phyloP scores from a whole-genome alignment of 2,113 vertebrate genomes.

The Grus americana region DNA sequence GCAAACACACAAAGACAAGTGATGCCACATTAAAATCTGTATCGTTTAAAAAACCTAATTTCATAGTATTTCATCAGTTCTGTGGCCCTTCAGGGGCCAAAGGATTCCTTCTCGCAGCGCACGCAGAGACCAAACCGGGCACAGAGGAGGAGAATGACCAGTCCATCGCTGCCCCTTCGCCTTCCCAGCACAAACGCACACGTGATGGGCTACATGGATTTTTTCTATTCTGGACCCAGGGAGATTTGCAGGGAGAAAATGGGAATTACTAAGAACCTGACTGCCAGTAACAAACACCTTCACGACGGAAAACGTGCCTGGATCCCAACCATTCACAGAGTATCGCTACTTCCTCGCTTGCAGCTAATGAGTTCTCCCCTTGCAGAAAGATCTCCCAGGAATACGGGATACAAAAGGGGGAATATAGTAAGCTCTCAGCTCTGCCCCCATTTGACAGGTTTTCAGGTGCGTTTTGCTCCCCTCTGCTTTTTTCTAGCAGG shows the following conservation, averaged over 20 bases:
- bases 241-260: neutral
- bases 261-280: neutral
- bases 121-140: neutral
- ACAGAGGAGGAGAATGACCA: neutral
- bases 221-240: neutral
- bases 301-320: neutral
- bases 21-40: neutral
- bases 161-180: rapidly evolving
- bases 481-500: neutral
- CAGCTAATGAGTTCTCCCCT: neutral
- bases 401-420: neutral
- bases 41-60: neutral
- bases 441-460: neutral
- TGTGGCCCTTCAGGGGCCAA: neutral
- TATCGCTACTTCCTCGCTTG: neutral
- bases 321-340: neutral
- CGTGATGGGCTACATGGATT: neutral
- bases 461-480: neutral
- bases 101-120: neutral
- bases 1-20: neutral
- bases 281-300: neutral
- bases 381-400: neutral
- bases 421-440: neutral
- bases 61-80: neutral
- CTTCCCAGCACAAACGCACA: neutral